These are phyloP conservation scores for Aphaenogaster floridana DNA, from an alignment of 1,140 invertebrate genomes.

Conservation along the genomic window DNA sequence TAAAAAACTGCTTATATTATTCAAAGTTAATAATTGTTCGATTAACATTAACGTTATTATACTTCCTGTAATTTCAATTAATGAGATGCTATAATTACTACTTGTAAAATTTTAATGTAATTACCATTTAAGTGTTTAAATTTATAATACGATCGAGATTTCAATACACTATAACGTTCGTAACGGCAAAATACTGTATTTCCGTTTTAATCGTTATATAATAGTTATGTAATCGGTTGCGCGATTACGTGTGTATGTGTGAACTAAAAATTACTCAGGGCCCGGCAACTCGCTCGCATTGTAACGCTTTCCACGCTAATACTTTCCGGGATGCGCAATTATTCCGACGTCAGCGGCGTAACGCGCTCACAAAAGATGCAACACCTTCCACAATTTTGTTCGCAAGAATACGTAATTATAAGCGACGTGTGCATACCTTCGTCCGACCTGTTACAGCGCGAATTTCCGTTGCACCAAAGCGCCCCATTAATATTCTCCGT, in stretches of 20 bases:
- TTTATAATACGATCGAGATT: slow-evolving; percentile 29
- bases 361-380: slow-evolving; percentile 50
- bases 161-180: neutral
- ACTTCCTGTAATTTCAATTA: neutral
- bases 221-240: neutral
- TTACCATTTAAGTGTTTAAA: slow-evolving; percentile 22
- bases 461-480: slow-evolving; percentile 43
- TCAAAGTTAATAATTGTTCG: neutral
- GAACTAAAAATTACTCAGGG: slow-evolving; percentile 20
- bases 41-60: neutral
- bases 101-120: slow-evolving; percentile 22
- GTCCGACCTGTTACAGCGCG: slow-evolving; percentile 10
- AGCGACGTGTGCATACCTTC: slow-evolving; percentile 34
- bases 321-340: slow-evolving; percentile 39
- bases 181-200: neutral
- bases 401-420: slow-evolving; percentile 51
- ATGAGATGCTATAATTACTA: neutral
- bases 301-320: slow-evolving; percentile 18
- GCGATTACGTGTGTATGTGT: neutral
- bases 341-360: slow-evolving; percentile 37
- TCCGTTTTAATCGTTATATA: slow-evolving; percentile 16
- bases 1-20: neutral
- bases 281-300: neutral
- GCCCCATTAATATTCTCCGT: slow-evolving; percentile 1
- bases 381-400: slow-evolving; percentile 46